Evolutionary conservation across 1,140 invertebrate species (phyloP).

Genomic region (Papilio machaon): DNA sequence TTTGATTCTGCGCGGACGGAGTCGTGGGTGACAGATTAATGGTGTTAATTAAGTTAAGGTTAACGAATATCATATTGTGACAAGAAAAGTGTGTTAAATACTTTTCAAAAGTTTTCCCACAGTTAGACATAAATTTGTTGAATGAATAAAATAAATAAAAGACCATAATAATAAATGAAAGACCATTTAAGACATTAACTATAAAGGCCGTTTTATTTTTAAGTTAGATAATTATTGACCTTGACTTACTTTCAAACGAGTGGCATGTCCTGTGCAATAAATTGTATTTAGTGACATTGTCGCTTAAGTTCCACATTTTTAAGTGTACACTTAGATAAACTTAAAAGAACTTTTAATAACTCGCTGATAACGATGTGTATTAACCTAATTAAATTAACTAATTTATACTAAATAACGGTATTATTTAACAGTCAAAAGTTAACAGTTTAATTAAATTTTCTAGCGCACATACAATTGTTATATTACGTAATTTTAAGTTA

Average conservation of each 20-base stretch:
- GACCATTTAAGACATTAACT: neutral
- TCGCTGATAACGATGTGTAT: neutral
- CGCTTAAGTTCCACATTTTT: neutral
- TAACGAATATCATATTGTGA: no score
- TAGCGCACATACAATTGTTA: neutral
- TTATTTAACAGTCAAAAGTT: neutral
- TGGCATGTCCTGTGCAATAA: neutral
- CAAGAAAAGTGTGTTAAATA: no score
- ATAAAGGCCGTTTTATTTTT: neutral
- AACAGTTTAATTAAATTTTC: neutral
- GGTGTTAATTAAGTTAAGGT: no score
- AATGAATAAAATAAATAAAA: neutral
- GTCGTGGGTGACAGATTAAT: no score
- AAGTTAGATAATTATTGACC: constrained; percentile 6
- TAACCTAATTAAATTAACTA: neutral
- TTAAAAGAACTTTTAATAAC: neutral
- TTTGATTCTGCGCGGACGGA: no score
- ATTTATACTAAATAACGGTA: neutral
- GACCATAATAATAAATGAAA: neutral
- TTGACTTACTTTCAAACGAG: constrained; percentile 2
- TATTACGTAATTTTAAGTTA: neutral
- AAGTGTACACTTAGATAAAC: neutral
- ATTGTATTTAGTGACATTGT: neutral
- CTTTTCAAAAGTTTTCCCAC: neutral
- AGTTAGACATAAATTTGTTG: neutral